Evolutionary conservation across 2,113 vertebrate genomes (phyloP).

Genomic region (Toxostoma redivivum): DNA sequence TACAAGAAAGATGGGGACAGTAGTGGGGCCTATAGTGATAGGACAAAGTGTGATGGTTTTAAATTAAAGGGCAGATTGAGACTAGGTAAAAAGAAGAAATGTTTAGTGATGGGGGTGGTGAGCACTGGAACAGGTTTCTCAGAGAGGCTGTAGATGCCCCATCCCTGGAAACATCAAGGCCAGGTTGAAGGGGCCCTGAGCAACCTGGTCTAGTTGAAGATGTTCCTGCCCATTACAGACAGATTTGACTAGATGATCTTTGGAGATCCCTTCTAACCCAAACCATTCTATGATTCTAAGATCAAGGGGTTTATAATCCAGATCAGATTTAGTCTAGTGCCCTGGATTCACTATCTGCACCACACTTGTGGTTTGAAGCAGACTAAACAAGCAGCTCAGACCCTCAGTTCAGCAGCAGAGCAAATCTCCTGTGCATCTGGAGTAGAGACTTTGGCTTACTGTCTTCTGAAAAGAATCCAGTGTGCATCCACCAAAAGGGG

Average conservation of each 20-base stretch:
- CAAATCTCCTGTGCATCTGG: neutral
- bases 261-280: neutral
- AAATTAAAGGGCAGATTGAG: neutral
- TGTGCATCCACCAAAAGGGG: neutral
- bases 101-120: neutral
- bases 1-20: neutral
- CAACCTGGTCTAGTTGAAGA: neutral
- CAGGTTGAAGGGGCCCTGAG: neutral
- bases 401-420: neutral
- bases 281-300: neutral
- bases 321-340: neutral
- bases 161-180: neutral
- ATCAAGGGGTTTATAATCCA: neutral
- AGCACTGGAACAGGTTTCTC: neutral
- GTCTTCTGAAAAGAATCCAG: neutral
- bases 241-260: neutral
- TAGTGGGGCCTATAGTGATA: neutral
- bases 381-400: neutral
- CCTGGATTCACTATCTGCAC: neutral
- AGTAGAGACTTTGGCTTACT: neutral
- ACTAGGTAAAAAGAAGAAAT: neutral
- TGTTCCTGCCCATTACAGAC: neutral
- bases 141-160: neutral
- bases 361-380: neutral
- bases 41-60: neutral